Evolutionary conservation across 2,888 invertebrate genomes (phyloP).

Genomic region (Hydropsyche betteni): DNA sequence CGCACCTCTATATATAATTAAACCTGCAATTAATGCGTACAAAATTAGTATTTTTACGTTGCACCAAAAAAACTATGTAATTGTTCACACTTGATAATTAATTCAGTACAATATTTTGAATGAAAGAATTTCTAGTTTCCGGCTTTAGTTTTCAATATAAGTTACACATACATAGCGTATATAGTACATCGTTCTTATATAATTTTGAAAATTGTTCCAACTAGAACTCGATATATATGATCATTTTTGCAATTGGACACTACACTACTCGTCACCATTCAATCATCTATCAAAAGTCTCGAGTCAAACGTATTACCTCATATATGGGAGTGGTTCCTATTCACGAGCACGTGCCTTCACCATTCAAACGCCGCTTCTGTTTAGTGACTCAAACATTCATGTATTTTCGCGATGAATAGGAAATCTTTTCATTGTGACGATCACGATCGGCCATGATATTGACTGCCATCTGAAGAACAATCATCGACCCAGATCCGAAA

Average conservation of each 20-base stretch:
- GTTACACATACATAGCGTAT: too few species aligned
- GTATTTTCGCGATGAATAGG: constrained; percentile 19
- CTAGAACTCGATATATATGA: background rate
- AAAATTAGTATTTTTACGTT: too few species aligned
- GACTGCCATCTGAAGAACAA: too few species aligned
- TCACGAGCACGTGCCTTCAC: constrained; percentile 42
- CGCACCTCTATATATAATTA: constrained; percentile 1
- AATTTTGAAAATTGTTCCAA: background rate
- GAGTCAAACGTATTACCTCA: constrained; percentile 7
- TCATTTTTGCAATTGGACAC: too few species aligned
- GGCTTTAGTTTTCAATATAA: too few species aligned
- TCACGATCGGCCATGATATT: constrained; percentile 33
- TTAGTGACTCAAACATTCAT: constrained; percentile 14
- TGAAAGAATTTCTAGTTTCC: too few species aligned
- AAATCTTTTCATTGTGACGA: constrained; percentile 14
- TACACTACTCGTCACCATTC: background rate
- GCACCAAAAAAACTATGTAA: too few species aligned
- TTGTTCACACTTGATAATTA: too few species aligned
- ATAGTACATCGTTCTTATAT: background rate
- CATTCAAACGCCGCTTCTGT: constrained; percentile 21
- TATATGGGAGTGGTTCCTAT: constrained; percentile 25
- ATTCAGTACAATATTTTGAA: too few species aligned
- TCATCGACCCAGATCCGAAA: background rate
- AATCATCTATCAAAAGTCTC: background rate
- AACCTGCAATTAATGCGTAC: too few species aligned